Evolutionary conservation across 2,888 invertebrate species (phyloP), one percentile per base, ranked within the genome.

Genomic region (Biston betularia): DNA sequence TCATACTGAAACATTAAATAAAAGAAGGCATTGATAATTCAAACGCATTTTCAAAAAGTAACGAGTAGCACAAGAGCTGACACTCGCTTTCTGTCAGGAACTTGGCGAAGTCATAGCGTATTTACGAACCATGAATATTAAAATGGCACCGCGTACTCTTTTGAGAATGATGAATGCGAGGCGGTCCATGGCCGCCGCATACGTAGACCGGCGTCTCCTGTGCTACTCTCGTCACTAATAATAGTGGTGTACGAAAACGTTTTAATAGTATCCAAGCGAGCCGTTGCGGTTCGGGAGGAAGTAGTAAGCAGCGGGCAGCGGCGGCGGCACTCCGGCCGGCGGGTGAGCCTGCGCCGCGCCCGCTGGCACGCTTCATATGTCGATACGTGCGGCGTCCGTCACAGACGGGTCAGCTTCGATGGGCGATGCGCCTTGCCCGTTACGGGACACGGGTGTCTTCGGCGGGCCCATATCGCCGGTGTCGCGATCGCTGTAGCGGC

Each of bases 401-500:
- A 87, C 83, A 72, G 95, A 62, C 57, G 73, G 65, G 45, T 97
- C 97, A 88, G 97, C 95, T 79, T 95, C 93, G 79, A 89, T 93
- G 77, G 94, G 91, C 70, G 95, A 88, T 81, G 95, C 89, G 72
- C 91, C 91, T 78, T 92, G 92, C 73, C 88, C 87, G 65, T 92
- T 90, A 77, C 83, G 87, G 55, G 83, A 83, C 56, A 83, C 81
- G 70, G 86, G 92, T 4, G 86, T 92, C 79, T 90, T 90, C 14
- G 94, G 91, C 46, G 90, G 89, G 44, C 92, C 92, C 92, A 92
- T 93, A 24, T 92, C 92, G 34, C 83, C 76, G 48, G 95, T 83
- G 84, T 96, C 95, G 86, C 96, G 95, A 93, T 97, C 90, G 92
- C 95, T 90, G 94, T 96, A 95, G 94, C 97, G 94, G 89, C 94